These are phyloP conservation scores for Paracanthobrama guichenoti DNA, from an alignment of 2,113 vertebrate genomes.

Conservation along the genomic window DNA sequence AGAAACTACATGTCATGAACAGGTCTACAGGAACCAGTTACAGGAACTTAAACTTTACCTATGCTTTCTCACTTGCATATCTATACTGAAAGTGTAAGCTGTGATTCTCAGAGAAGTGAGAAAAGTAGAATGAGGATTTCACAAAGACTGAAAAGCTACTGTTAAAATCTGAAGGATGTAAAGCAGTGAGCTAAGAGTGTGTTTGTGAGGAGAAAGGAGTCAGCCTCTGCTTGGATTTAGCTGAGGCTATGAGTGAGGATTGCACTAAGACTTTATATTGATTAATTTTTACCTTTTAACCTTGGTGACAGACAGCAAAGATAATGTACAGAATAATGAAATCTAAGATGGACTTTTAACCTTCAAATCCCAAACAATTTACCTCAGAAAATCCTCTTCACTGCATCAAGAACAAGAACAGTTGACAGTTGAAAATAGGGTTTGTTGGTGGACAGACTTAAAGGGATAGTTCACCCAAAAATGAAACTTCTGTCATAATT, in stretches of 20 bases:
- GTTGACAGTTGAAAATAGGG: neutral
- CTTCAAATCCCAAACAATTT: constrained; percentile 44
- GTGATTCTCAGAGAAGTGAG: neutral
- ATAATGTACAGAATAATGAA: constrained; percentile 40
- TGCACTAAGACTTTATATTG: constrained; percentile 41
- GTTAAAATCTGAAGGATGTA: constrained; percentile 2
- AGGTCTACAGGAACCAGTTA: neutral
- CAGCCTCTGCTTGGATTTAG: neutral
- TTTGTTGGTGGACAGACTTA: neutral
- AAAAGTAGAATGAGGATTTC: neutral
- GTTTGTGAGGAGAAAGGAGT: constrained; percentile 7
- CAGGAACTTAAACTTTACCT: neutral
- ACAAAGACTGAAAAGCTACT: neutral
- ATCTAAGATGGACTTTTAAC: constrained; percentile 41
- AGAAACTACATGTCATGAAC: neutral
- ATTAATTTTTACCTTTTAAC: constrained; percentile 67
- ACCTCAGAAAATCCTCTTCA: constrained; percentile 3
- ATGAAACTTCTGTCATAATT: neutral
- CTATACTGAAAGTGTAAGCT: neutral
- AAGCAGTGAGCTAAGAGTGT: neutral
- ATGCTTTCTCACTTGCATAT: neutral
- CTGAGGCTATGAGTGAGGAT: neutral
- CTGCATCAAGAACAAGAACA: neutral
- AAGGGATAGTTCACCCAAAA: neutral
- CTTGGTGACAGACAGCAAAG: constrained; percentile 61